Evolutionary conservation across 2,888 invertebrate genomes (phyloP), one percentile per base, ranked within the genome.

Genomic region (Bruchidius siliquastri): DNA sequence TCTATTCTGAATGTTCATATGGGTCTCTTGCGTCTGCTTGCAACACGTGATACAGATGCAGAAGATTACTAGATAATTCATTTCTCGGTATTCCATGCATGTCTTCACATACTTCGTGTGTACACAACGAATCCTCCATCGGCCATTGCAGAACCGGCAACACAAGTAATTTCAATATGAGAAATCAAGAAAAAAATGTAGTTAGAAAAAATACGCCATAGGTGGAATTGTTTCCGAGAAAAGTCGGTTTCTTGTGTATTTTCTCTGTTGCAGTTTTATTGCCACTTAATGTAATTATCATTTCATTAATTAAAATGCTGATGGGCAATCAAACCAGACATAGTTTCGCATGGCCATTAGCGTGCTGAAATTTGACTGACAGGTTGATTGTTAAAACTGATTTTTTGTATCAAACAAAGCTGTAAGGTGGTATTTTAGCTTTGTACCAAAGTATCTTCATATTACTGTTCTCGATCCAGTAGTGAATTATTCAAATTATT

Each of bases 251-350:
- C 72, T 69, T 71, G 72, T 72, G 75, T 76, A 77, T 78, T 78
- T 77, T 78, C 73, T 76, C 72, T 78, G 75, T 76, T 76, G 49
- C 49, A 49, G 77, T 76, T 76, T 76, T 76, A 76, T 75, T 74
- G 77, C 79, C 70, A 72, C 67, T 69, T 72, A 67, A 68, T 22
- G 77, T 74, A 76, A 79, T 80, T 79, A 79, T 80, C 78, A 79
- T 80, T 79, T 76, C 76, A 80, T 81, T 79, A 80, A 79, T 78
- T 80, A 77, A 78, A 77, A 78, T 76, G 74, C 49, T 49, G 49
- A 49, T 49, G 49, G 49, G 49, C 18, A 49, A 49, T 49, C 74
- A 49, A 49, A 49, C 49, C 49, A 49, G 49, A 49, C 49, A 13
- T 49, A 49, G 49, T 8, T 49, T 49, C 6, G 49, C 49, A 49